phyloP scores from a whole-genome alignment of 2,888 invertebrate genomes.

The Eupithecia subfuscata region DNA sequence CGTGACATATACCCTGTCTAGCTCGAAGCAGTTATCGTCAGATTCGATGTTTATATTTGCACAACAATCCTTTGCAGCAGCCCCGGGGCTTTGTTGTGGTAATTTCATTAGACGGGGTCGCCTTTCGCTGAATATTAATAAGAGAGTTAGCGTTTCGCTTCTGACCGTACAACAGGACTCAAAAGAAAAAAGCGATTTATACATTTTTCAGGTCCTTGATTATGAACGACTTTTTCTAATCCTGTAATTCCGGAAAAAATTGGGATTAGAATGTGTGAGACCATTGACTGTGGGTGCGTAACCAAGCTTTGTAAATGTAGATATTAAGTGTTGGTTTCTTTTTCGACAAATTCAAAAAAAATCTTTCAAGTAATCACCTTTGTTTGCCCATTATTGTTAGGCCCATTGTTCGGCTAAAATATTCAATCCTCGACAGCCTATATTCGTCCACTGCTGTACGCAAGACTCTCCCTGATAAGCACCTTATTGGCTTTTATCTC shows the following conservation, averaged over 20 bases:
- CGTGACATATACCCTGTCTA: slow-evolving; percentile 38
- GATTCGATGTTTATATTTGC: slow-evolving; percentile 79
- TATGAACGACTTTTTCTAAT: slow-evolving; percentile 14
- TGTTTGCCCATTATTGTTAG: too few species aligned
- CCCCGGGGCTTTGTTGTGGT: slow-evolving; percentile 75
- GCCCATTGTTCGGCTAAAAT: too few species aligned
- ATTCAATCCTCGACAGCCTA: too few species aligned
- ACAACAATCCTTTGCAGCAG: slow-evolving; percentile 68
- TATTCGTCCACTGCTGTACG: too few species aligned
- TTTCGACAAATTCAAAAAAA: not conserved
- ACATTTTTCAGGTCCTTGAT: slow-evolving; percentile 30
- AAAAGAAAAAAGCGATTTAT: slow-evolving; percentile 32
- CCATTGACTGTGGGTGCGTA: not conserved
- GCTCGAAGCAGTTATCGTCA: slow-evolving; percentile 60
- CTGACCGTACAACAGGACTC: slow-evolving; percentile 45
- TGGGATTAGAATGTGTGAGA: not conserved
- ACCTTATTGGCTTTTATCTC: too few species aligned
- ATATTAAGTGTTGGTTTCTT: not conserved
- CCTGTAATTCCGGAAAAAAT: not conserved
- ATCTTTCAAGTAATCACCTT: not conserved
- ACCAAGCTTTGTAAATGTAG: not conserved
- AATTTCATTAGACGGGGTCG: slow-evolving; percentile 77
- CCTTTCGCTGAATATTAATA: slow-evolving; percentile 76
- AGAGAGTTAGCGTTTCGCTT: slow-evolving; percentile 61
- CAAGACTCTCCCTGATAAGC: too few species aligned